Base-by-base conservation (phyloP, 2,113 vertebrate genomes). In the Zosterops lateralis region DNA sequence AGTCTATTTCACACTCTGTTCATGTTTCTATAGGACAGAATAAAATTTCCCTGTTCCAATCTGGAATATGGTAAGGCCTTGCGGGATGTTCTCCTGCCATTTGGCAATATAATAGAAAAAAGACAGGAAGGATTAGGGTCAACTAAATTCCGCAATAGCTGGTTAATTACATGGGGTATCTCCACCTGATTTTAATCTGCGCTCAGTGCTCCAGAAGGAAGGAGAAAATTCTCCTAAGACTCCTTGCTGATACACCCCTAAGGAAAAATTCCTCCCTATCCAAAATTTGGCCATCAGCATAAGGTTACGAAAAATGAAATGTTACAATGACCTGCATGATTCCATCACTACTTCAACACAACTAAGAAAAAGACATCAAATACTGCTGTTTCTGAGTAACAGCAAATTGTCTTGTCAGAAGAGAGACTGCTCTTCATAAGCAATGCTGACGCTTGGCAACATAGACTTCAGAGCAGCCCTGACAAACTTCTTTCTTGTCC, bases 11-110 rank as follows among this genome's bases (percentile, higher is more conserved):
- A 85, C 28, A 50, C 86, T 92, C 79, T 89, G 66, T 87, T 89
- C 62, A 28, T 70, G 32, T 84, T 95, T 92, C 90, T 80, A 78
- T 25, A 95, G 84, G 92, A 94, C 64, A 96, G 65, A 89, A 89
- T 91, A 94, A 88, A 82, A 91, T 67, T 78, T 72, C 60, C 84
- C 64, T 86, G 89, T 91, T 92, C 91, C 95, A 85, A 95, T 95
- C 90, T 92, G 88, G 44, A 93, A 92, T 88, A 84, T 42, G 62
- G 44, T 91, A 90, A 94, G 82, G 75, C 91, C 78, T 80, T 73
- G 60, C 0, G 74, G 48, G 60, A 79, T 1, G 10, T 84, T 83
- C 80, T 53, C 70, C 78, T 92, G 76, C 83, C 53, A 47, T 57
- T 94, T 94, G 93, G 96, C 85, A 87, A 94, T 65, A 61, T 56